Percentiles rank a stretch among this genome's conserved stretches.
Evolutionary conservation across 1,140 invertebrate species (phyloP).

Genomic region (Pogonomyrmex barbatus): DNA sequence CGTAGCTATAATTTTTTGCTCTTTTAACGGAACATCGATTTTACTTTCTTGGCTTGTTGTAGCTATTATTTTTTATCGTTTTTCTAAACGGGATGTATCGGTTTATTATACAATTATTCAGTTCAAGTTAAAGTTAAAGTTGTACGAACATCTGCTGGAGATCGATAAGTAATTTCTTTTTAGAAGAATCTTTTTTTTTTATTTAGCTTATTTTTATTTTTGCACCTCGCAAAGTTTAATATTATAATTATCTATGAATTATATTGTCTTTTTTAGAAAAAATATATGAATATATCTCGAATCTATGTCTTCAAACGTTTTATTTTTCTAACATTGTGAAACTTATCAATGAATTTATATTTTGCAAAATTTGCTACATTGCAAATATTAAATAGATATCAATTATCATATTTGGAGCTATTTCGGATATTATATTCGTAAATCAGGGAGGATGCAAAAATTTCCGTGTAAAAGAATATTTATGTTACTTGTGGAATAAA

Average conservation of each 20-base stretch:
- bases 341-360: not conserved
- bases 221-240: not conserved
- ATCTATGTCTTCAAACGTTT: not conserved
- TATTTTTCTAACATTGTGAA: not conserved
- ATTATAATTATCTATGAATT: not conserved
- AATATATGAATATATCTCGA: not conserved
- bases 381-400: not conserved
- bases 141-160: not conserved
- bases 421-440: not conserved
- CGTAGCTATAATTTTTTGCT: slow-evolving; percentile 9
- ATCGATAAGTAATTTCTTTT: not conserved
- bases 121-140: not conserved
- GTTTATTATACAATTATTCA: not conserved
- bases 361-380: not conserved
- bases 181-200: not conserved
- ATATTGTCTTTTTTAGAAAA: not conserved
- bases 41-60: not conserved
- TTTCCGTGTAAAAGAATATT: not conserved
- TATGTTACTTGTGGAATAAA: not conserved
- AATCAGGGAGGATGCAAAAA: not conserved
- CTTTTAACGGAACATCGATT: slow-evolving; percentile 6
- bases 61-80: not conserved
- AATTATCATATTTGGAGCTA: not conserved
- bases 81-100: not conserved
- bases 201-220: not conserved